These are phyloP conservation scores for Drosophila lacteicornis DNA, from an alignment of 1,140 invertebrate species.

Conservation along the genomic window DNA sequence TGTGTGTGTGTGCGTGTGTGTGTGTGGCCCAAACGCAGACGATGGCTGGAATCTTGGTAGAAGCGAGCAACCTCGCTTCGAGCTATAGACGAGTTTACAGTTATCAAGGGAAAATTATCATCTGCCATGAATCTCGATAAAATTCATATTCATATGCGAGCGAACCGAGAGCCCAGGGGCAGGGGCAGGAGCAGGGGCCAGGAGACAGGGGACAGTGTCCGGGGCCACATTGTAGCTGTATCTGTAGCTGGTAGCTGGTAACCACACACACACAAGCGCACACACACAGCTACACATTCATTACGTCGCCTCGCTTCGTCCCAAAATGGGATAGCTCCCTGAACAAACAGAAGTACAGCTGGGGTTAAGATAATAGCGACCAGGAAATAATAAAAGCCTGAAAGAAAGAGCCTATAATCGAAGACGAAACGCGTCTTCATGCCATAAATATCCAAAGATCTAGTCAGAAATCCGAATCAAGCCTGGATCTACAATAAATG, in stretches of 20 bases:
- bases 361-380: neutral
- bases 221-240: constrained; percentile 63
- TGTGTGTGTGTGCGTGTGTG: constrained; percentile 24
- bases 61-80: constrained; percentile 77
- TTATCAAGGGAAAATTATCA: constrained; percentile 85
- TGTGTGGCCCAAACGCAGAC: constrained; percentile 56
- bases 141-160: constrained; percentile 81
- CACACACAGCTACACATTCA: constrained; percentile 60
- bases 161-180: constrained; percentile 29
- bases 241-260: constrained; percentile 63
- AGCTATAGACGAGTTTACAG: constrained; percentile 84
- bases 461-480: no score
- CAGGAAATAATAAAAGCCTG: neutral
- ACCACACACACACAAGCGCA: constrained; percentile 46
- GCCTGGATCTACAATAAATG: no score
- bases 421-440: no score
- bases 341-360: neutral
- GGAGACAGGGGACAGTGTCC: constrained; percentile 31
- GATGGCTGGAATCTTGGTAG: constrained; percentile 35
- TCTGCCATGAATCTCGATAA: constrained; percentile 84
- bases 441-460: no score
- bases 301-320: constrained; percentile 68
- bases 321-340: constrained; percentile 70
- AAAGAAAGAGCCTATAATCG: no score
- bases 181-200: neutral